Evolutionary conservation across 2,888 invertebrate species (phyloP).

Genomic region (Cyaniris semiargus): DNA sequence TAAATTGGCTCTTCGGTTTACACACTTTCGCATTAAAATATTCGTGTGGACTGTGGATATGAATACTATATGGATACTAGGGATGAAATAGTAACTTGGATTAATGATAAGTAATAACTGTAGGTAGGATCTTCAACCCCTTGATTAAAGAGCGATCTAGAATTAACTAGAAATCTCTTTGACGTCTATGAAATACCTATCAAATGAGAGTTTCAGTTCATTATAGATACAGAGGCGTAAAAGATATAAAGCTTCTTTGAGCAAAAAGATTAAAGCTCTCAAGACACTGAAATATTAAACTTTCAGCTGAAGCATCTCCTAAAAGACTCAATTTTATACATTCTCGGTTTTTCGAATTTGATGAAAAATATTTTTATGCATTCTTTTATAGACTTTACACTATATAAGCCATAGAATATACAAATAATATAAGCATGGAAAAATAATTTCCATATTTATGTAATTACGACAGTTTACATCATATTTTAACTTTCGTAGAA

Average conservation of each 20-base stretch:
- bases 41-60: too few relatives aligned
- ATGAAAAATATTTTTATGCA: neutral
- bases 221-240: neutral
- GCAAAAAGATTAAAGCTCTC: conserved; percentile 12
- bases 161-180: neutral
- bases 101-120: too few relatives aligned
- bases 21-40: too few relatives aligned
- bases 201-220: neutral
- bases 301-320: neutral
- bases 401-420: neutral
- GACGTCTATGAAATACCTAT: neutral
- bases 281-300: conserved; percentile 21
- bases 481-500: neutral
- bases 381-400: neutral
- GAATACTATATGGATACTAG: too few relatives aligned
- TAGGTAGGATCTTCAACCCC: neutral
- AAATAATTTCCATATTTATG: too few relatives aligned
- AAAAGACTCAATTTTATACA: neutral
- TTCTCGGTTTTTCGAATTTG: neutral
- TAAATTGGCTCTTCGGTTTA: too few relatives aligned
- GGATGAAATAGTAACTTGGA: too few relatives aligned
- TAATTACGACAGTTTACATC: too few relatives aligned
- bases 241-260: conserved; percentile 12
- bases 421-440: too few relatives aligned
- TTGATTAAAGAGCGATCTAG: neutral